These are phyloP conservation scores for Leptarthrus brevirostris DNA, from an alignment of 2,888 invertebrate genomes.

Conservation along the genomic window DNA sequence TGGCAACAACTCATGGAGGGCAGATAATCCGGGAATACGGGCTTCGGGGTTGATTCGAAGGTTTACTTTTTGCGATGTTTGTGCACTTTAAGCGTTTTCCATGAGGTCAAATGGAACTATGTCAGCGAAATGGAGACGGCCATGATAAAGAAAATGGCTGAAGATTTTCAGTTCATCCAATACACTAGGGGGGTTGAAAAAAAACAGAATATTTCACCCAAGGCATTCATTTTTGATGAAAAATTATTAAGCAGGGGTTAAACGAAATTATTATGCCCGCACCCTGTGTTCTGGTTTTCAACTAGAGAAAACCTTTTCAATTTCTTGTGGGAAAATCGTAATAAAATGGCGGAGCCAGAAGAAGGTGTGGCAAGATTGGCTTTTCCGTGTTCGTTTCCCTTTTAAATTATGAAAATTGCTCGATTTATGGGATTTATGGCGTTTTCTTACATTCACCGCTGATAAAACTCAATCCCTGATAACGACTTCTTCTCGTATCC, in stretches of 20 bases:
- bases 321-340: conserved; percentile 38
- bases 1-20: conserved; percentile 23
- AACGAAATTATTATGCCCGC: conserved; percentile 29
- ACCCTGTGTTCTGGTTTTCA: conserved; percentile 17
- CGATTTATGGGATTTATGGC: conserved; percentile 44
- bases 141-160: conserved; percentile 49
- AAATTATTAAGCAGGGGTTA: conserved; percentile 38
- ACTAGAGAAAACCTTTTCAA: conserved; percentile 6
- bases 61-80: conserved; percentile 33
- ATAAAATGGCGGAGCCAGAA: conserved; percentile 41
- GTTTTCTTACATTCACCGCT: conserved; percentile 22
- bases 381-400: conserved; percentile 43
- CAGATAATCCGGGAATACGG: conserved; percentile 15
- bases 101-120: conserved; percentile 15
- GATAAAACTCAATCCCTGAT: conserved; percentile 45
- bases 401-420: conserved; percentile 46
- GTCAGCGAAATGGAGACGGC: conserved; percentile 37
- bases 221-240: conserved; percentile 15
- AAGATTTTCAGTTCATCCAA: conserved; percentile 4
- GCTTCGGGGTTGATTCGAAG: conserved; percentile 9
- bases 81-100: conserved; percentile 35
- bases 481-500: conserved; percentile 29
- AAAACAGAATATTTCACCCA: background rate
- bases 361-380: conserved; percentile 40
- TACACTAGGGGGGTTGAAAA: background rate